A percentile compares a stretch with the other conserved stretches of the same genome.
These are phyloP conservation scores for Monopis laevigella DNA, from an alignment of 2,888 invertebrate species.

Conservation along the genomic window DNA sequence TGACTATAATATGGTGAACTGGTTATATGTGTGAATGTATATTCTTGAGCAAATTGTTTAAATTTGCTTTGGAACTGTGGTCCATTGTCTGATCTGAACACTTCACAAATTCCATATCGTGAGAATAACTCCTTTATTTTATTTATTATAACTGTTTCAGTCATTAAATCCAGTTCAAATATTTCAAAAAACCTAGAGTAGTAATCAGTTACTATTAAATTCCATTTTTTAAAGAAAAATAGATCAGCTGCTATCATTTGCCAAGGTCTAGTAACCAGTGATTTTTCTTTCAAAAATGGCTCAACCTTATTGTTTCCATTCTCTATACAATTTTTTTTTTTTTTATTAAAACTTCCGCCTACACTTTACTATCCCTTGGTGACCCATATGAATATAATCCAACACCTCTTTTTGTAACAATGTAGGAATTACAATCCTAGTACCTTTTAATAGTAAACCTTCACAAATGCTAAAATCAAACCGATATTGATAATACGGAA, in stretches of 20 bases:
- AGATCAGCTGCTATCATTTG: constrained; percentile 11
- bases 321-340: neutral
- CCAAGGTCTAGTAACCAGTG: constrained; percentile 3
- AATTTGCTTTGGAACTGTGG: constrained; percentile 12
- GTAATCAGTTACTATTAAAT: constrained; percentile 13
- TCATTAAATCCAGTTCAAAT: constrained; percentile 6
- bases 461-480: constrained; percentile 1
- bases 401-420: constrained; percentile 7
- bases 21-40: constrained; percentile 2
- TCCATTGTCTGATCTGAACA: constrained; percentile 13
- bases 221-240: constrained; percentile 12
- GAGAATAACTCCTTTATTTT: constrained; percentile 14
- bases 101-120: constrained; percentile 12
- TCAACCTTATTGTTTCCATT: constrained; percentile 1
- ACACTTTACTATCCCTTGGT: constrained; percentile 15
- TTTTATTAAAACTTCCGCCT: constrained; percentile 5
- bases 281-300: constrained; percentile 2
- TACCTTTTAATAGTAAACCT: neutral
- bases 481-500: constrained; percentile 1
- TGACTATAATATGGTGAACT: constrained; percentile 7
- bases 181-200: constrained; percentile 14
- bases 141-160: neutral
- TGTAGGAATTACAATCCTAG: neutral
- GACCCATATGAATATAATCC: constrained; percentile 14
- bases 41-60: constrained; percentile 11